A percentile compares a stretch with the other conserved stretches of the same genome.
phyloP scores from a whole-genome alignment of 2,888 invertebrate species.

The Ectemnius cavifrons region DNA sequence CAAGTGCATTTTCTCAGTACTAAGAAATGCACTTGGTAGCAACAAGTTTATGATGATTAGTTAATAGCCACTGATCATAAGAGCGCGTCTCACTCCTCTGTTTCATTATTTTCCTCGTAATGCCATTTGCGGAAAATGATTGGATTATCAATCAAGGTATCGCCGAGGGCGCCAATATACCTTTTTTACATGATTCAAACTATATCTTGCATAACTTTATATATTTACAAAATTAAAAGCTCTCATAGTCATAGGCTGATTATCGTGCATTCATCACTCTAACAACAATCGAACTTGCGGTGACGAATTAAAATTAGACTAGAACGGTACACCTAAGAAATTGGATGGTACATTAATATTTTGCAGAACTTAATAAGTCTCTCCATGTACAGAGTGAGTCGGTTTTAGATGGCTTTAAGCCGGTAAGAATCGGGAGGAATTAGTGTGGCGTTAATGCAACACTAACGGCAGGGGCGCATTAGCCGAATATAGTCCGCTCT shows the following conservation, averaged over 20 bases:
- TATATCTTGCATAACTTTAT: slow-evolving; percentile 25
- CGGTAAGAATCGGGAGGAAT: too few relatives aligned
- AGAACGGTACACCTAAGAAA: slow-evolving; percentile 20
- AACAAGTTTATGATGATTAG: background rate
- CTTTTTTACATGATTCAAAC: slow-evolving; percentile 26
- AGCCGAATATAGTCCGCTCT: too few relatives aligned
- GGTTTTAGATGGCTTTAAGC: too few relatives aligned
- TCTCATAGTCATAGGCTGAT: slow-evolving; percentile 45
- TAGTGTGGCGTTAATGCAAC: too few relatives aligned
- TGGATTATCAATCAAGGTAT: slow-evolving; percentile 17
- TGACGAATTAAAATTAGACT: slow-evolving; percentile 60
- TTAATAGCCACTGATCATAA: background rate
- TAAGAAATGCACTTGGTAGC: background rate
- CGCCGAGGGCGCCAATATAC: too few relatives aligned
- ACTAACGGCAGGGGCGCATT: too few relatives aligned
- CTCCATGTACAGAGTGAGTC: too few relatives aligned
- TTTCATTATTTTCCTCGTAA: slow-evolving; percentile 21
- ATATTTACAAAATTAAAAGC: slow-evolving; percentile 54
- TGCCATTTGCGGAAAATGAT: slow-evolving; percentile 13
- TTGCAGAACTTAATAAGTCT: too few relatives aligned
- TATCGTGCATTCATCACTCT: slow-evolving; percentile 57
- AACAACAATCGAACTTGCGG: slow-evolving; percentile 66
- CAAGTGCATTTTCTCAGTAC: background rate
- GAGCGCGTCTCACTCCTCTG: slow-evolving; percentile 7
- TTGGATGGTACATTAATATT: too few relatives aligned